A percentile compares a stretch with the other conserved stretches of the same genome.
These are phyloP conservation scores for Silurus aristotelis DNA, from an alignment of 2,797 vertebrate genomes.

Conservation along the genomic window DNA sequence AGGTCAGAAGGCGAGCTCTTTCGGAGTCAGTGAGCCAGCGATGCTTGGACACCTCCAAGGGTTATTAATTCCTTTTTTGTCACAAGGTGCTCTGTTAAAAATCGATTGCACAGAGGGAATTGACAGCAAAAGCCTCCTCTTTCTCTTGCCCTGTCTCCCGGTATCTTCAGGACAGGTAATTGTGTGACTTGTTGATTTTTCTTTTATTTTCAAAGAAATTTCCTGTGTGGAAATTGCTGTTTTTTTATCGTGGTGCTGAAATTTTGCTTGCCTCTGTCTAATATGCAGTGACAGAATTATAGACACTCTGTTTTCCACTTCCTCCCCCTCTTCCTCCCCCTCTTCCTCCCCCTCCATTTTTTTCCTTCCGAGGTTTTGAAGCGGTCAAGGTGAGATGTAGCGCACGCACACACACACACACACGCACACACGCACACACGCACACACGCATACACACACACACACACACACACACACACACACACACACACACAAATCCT, in stretches of 20 bases:
- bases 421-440: too few relatives aligned
- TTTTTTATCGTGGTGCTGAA: neutral
- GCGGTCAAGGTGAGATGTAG: slow-evolving; percentile 38
- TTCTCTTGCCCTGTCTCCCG: slow-evolving; percentile 34
- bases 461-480: neutral
- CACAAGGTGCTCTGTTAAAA: slow-evolving; percentile 50
- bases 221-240: neutral
- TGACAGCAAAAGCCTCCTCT: slow-evolving; percentile 43
- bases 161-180: neutral
- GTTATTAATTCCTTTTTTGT: slow-evolving; percentile 59
- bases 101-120: slow-evolving; percentile 56
- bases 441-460: neutral
- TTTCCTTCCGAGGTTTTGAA: neutral
- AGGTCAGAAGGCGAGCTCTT: slow-evolving; percentile 50
- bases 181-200: neutral
- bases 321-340: too few relatives aligned
- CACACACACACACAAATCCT: slow-evolving; percentile 7
- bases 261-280: neutral
- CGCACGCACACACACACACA: slow-evolving; percentile 1
- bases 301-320: neutral
- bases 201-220: too few relatives aligned
- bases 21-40: slow-evolving; percentile 49
- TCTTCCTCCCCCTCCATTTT: neutral
- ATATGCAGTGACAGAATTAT: neutral
- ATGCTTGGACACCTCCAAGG: slow-evolving; percentile 48